phyloP scores from a whole-genome alignment of 2,797 vertebrate species.

The Philypnodon macrostomus region DNA sequence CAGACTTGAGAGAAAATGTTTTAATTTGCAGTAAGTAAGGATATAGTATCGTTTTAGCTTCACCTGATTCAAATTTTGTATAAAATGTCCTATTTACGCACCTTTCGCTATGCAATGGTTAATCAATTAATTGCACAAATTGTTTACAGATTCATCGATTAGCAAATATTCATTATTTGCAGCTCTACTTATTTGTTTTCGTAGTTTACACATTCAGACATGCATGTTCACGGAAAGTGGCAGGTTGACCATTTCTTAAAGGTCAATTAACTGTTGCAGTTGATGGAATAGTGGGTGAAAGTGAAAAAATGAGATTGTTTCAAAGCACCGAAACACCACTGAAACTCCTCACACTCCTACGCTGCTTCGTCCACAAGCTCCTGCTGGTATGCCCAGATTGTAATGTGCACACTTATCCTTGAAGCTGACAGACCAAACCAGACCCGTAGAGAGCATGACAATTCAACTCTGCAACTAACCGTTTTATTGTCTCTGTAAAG shows the following conservation, averaged over 20 bases:
- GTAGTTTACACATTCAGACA: constrained; percentile 45
- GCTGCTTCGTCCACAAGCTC: constrained; percentile 3
- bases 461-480: too few relatives aligned
- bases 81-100: too few relatives aligned
- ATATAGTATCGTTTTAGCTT: too few relatives aligned
- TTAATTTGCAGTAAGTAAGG: too few relatives aligned
- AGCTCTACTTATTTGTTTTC: too few relatives aligned
- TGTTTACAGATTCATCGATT: too few relatives aligned
- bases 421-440: constrained; percentile 5
- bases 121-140: too few relatives aligned
- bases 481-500: not conserved
- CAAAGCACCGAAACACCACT: constrained; percentile 2
- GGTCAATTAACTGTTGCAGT: not conserved
- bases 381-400: constrained; percentile 18
- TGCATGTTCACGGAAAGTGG: constrained; percentile 33
- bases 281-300: constrained; percentile 13
- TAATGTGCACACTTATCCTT: constrained; percentile 3
- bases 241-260: constrained; percentile 14
- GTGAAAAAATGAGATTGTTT: constrained; percentile 24
- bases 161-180: too few relatives aligned
- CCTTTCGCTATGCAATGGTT: too few relatives aligned
- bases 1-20: too few relatives aligned
- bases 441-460: constrained; percentile 2
- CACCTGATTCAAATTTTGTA: too few relatives aligned
- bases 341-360: constrained; percentile 40